Evolutionary conservation across 2,113 vertebrate genomes (phyloP), one percentile per base, ranked within the genome.

Genomic region (Scopus umbretta): DNA sequence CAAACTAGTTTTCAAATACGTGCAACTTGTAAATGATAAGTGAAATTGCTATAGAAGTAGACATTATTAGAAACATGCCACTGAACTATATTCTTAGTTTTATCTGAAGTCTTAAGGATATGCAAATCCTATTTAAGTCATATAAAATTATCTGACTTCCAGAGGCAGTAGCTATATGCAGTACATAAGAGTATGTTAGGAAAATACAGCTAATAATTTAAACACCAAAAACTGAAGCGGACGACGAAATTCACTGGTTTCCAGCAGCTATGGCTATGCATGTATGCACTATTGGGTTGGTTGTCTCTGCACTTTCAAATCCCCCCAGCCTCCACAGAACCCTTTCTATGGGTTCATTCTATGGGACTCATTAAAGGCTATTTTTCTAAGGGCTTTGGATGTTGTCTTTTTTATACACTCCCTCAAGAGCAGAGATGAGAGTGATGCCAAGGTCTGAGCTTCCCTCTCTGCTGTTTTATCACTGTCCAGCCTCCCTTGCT

Each of bases 361-460:
- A 20, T 61, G 66, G 43, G 83, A 67, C 68, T 91, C 86, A 87
- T 89, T 89, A 94, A 94, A 67, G 32, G 25, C 34, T 92, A 86
- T 89, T 97, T 96, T 97, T 92, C 52, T 79, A 84, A 86, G 47
- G 49, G 36, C 61, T 89, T 92, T 84, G 72, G 30, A 94, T 94
- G 45, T 89, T 79, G 70, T 80, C 40, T 89, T 92, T 94, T 92
- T 96, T 79, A 75, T 84, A 32, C 36, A n/a, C 18, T 88, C 63
- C 62, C 86, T 88, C 59, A 90, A 93, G 76, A 97, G 43, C 56
- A 88, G 61, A 78, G 72, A 84, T 36, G 76, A 91, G 95, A 67
- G 25, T 22, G n/a, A 79, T 89, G 80, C 76, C 92, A 96, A 86
- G 53, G 76, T 72, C 80, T 92, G 86, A 92, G 65, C 76, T 94